Evolutionary conservation across 1,140 invertebrate species (phyloP), one percentile per base, ranked within the genome.

Genomic region (Drosophila athabasca): DNA sequence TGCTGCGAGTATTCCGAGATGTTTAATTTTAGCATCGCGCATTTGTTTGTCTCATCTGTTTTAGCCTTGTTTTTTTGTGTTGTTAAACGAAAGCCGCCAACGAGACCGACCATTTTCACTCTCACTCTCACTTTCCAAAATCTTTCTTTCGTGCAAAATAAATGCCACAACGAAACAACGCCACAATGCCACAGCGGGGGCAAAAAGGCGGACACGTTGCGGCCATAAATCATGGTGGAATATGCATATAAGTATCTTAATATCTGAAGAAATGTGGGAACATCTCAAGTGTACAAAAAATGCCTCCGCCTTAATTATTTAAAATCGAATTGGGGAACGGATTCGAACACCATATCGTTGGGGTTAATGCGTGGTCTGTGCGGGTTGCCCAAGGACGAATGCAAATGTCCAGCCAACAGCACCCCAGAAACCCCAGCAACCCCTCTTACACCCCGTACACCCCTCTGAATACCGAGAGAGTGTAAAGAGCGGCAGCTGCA

Each of bases 191-290:
- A 80, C 65, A 26, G 76, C 71, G 62, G 61, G 54, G 59, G 49
- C 46, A 52, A 53, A 67, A 67, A 59, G 59, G 31, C 39, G 65
- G 35, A 60, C 72, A 84, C 80, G 72, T 85, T 84, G 81, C 31
- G 72, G 55, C 29, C 81, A 80, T 84, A 76, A 85, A 84, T 84
- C 81, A 80, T 62, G 15, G 55, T 54, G 57, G 68, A 79, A 71
- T 71, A 35, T 62, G 46, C 11, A 26, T 6, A 58, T 3, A 7
- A 29, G 29, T 29, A 29, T 35, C 8, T 35, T 5, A 31, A 9
- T 31, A 31, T 31, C n/a, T 11, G 13, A 22, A 13, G 11, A 49
- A 58, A 57, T 67, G 39, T 69, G n/a, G 15, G 51, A 50, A 35
- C 43, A 50, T 39, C 7, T 53, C 3, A 53, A 53, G 31, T 19